Evolutionary conservation across 2,888 invertebrate genomes (phyloP).

Genomic region (Mythimna ferrago): DNA sequence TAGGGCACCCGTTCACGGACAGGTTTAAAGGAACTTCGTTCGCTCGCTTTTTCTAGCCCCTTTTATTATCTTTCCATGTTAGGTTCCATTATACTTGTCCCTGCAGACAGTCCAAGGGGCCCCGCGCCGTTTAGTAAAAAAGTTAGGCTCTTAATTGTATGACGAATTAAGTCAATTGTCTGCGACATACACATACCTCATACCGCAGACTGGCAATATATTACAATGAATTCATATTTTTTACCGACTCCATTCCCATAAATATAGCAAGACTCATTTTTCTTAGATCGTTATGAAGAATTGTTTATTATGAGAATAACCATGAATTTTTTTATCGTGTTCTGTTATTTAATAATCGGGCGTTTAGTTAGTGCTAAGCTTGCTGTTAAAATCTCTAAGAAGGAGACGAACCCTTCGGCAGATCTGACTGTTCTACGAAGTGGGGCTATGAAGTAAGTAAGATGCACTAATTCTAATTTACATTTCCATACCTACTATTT

Average conservation of each 20-base stretch:
- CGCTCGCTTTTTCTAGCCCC: too few species aligned
- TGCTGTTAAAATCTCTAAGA: constrained; percentile 67
- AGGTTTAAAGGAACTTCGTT: too few species aligned
- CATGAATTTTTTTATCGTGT: constrained; percentile 61
- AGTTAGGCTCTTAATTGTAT: too few species aligned
- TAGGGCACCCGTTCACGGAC: too few species aligned
- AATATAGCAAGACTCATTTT: constrained; percentile 65
- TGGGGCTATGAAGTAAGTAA: constrained; percentile 73
- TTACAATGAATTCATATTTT: constrained; percentile 71
- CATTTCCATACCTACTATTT: too few species aligned
- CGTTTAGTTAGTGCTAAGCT: constrained; percentile 62
- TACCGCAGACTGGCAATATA: constrained; percentile 71
- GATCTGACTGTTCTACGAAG: constrained; percentile 58
- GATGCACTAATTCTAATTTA: too few species aligned
- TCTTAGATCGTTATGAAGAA: constrained; percentile 65
- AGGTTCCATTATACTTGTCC: too few species aligned
- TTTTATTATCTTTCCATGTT: too few species aligned
- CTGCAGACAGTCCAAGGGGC: too few species aligned
- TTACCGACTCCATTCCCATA: constrained; percentile 53
- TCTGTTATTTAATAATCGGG: constrained; percentile 56
- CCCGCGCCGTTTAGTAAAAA: too few species aligned
- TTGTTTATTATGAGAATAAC: constrained; percentile 70
- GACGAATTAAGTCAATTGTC: too few species aligned
- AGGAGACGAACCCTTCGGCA: constrained; percentile 65
- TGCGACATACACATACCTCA: constrained; percentile 4